Evolutionary conservation across 2,888 invertebrate genomes (phyloP).

Genomic region (Tanytarsus gracilentus): DNA sequence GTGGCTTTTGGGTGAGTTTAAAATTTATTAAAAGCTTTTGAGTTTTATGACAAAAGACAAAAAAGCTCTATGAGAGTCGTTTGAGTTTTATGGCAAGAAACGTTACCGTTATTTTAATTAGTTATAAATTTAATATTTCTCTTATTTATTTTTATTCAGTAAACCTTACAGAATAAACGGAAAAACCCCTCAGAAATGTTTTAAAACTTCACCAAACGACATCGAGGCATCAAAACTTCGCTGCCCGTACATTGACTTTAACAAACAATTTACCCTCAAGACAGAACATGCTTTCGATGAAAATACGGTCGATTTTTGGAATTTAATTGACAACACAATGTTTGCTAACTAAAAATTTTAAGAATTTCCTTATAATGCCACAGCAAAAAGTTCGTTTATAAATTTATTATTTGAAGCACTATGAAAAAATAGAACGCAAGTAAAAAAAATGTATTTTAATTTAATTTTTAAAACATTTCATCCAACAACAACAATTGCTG

Average conservation of each 20-base stretch:
- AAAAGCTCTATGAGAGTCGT: no score
- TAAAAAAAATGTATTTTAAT: no score
- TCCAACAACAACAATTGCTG: no score
- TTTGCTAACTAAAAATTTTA: not conserved
- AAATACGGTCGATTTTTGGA: conserved; percentile 13
- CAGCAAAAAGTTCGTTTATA: no score
- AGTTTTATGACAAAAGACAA: not conserved
- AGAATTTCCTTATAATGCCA: no score
- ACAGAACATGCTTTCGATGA: not conserved
- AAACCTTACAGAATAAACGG: not conserved
- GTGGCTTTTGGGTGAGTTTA: conserved; percentile 34
- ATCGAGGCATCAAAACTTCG: not conserved
- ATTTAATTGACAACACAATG: conserved; percentile 14
- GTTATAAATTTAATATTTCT: not conserved
- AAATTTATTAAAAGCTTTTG: not conserved
- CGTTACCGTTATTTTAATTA: not conserved
- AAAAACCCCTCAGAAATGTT: not conserved
- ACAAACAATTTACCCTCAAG: not conserved
- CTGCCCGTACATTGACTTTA: not conserved
- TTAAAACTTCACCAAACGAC: not conserved
- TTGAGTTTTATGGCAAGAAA: not conserved
- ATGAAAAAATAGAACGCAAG: no score
- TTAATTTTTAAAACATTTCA: no score
- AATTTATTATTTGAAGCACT: no score
- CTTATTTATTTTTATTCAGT: not conserved